Evolutionary conservation across 2,888 invertebrate genomes (phyloP), one percentile per base, ranked within the genome.

Genomic region (Autographa gamma): DNA sequence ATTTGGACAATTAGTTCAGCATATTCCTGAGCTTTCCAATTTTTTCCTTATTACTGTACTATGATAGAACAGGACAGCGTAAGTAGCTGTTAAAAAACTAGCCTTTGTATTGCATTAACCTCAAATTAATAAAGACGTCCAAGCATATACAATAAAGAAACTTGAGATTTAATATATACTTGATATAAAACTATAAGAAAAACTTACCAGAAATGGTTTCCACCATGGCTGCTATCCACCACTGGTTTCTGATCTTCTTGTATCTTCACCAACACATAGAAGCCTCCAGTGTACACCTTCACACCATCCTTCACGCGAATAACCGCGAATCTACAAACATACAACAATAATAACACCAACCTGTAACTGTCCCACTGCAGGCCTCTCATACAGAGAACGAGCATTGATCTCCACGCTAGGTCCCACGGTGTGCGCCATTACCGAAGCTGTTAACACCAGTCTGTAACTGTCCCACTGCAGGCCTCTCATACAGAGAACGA

Each of bases 251-350:
- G 56, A 0, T 80, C 79, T 0, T 78, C 81, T 0, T 68, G 60
- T 25, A 67, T 67, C 5, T 70, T 74, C 7, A 85, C 72, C 4
- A 78, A 16, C 6, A 87, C 79, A 41, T 78, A 82, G 60, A 74
- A 85, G 0, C 86, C 88, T 0, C 86, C 88, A 0, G 86, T 84
- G 41, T 86, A 87, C 2, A 91, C 76, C 18, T 82, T 88, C 1
- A 89, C 79, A 0, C 88, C 88, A 14, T 87, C 79, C 52, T 81
- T 83, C 0, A 83, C 69, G 5, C 86, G 84, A 0, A 89, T 76
- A 0, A 91, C 88, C 0, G 90, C 89, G 52, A 91, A 90, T 18
- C 91, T 91, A 72, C 32, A 52, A 65, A 25, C 7, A 13, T 56
- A 19, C 13, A 38, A 11, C 38, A 11, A 1, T n/a, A 48, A 48